Base-by-base conservation (phyloP, 2,113 vertebrate genomes). In the Electrona antarctica region DNA sequence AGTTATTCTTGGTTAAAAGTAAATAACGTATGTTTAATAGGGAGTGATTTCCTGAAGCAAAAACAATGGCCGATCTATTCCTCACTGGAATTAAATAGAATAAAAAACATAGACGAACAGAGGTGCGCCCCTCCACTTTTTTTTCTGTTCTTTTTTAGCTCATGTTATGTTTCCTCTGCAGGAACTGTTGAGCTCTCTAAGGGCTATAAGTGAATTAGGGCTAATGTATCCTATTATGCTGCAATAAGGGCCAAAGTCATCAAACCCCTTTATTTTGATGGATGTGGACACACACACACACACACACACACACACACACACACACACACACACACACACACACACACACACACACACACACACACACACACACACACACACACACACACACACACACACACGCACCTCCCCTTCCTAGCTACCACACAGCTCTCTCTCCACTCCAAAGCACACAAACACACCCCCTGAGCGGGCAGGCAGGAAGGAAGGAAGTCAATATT, bases 401-500 rank as follows among this genome's bases (percentile, higher is more conserved):
- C 86, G 83, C 83, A 77, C 80, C 80, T 78, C 63, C 58, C 15
- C 64, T 50, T 56, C 79, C 81, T 46, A n/a, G 14, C 82, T 48
- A 85, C 87, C 83, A 85, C 87, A 84, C 80, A 87, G 74, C 82
- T 85, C 74, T 82, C 46, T 41, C 65, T 75, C 69, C 73, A 78
- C 81, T 89, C 86, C 80, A 90, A 87, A 85, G 84, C 85, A 91
- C 73, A 92, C 85, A 92, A 90, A 88, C 88, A 90, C 88, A 85
- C 84, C 63, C 88, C 86, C 82, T 72, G 82, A 89, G 50, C 82
- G 76, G 83, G 73, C 90, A 41, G 81, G 73, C 76, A 56, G 81
- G 5, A 21, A 88, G 86, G 85, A 83, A 91, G 87, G 87, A 91
- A 90, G 89, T 90, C 88, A 91, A 90, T 90, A 89, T 92, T 92